Base-by-base conservation (phyloP, 37 sponge, comb jelly and placozoan species). In the Hormiphora californensis region DNA sequence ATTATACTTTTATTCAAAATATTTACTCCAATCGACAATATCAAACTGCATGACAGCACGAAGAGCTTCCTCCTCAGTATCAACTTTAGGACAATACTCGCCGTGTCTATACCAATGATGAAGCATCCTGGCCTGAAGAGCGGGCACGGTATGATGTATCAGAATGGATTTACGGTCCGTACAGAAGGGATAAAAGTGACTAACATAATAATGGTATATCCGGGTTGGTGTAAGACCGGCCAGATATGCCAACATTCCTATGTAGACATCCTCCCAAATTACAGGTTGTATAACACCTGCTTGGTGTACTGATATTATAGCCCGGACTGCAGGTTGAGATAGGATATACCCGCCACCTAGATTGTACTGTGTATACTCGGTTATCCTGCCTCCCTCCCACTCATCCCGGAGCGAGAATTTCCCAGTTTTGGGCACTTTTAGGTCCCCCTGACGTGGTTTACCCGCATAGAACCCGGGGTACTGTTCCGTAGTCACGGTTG, bases 391-490 rank as follows among this genome's bases (percentile, higher is more conserved):
- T 5, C 27, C 3, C 27, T 57, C 61, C n/a, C n/a, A n/a, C 44
- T 25, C 35, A 17, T 7, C 21, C 27, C 43, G 12, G 27, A 39
- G 23, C 15, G 21, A 36, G 37, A 65, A 65, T 65, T 65, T 65
- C 3, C 67, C 67, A 25, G 21, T 21, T 65, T 25, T 65, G 25
- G 81, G 81, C 35, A 73, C 81, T 39, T 27, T 33, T n/a, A 73
- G 43, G 38, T 73, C 81, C 3, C 81, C 81, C 22, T 73, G 81
- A 3, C 81, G 81, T 36, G 81, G 81, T 46, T 73, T 73, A 19
- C 81, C 81, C 35, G 46, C 81, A 19, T 73, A 73, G 81, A 40
- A 73, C 17, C 43, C 44, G 7, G 22, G 32, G 19, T 23, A 39
- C 19, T 36, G n/a, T 4, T 39, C 23, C 7, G 81, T 43, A 28